These are phyloP conservation scores for Lucifuga dentata DNA, from an alignment of 2,113 vertebrate genomes.

Conservation along the genomic window DNA sequence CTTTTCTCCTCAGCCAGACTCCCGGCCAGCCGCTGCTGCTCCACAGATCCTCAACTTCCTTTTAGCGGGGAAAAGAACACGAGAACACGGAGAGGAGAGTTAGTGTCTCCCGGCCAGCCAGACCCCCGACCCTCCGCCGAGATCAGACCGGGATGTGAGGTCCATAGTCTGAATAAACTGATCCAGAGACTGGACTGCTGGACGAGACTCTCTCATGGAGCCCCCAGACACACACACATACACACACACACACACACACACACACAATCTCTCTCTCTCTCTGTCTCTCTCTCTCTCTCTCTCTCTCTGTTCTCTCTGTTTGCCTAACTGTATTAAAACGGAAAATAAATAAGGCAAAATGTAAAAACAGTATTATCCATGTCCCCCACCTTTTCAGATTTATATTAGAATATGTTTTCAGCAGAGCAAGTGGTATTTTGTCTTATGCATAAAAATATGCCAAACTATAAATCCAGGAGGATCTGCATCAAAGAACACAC, in stretches of 20 bases:
- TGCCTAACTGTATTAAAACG: too few species aligned
- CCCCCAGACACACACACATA: conserved; percentile 53
- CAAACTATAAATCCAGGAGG: too few species aligned
- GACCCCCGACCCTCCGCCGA: conserved; percentile 2
- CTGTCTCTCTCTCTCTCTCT: conserved; percentile 29
- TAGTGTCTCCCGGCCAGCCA: neutral
- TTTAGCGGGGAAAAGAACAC: conserved; percentile 14
- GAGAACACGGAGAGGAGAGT: neutral
- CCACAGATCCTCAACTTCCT: conserved; percentile 18
- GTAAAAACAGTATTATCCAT: too few species aligned
- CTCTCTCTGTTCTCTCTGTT: conserved; percentile 78
- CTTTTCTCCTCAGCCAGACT: conserved; percentile 17
- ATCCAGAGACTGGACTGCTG: conserved; percentile 14
- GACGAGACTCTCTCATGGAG: conserved; percentile 78
- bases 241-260: too few species aligned
- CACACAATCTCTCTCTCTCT: too few species aligned
- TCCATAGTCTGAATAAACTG: conserved; percentile 29
- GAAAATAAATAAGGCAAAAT: too few species aligned
- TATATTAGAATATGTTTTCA: too few species aligned
- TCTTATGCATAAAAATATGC: too few species aligned
- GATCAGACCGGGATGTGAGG: neutral
- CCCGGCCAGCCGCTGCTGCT: conserved; percentile 11
- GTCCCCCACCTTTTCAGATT: too few species aligned
- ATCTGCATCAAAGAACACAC: too few species aligned
- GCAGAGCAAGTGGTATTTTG: too few species aligned